Conservation (phyloP, 2,113 vertebrate genomes). For the Misgurnus anguillicaudatus region DNA sequence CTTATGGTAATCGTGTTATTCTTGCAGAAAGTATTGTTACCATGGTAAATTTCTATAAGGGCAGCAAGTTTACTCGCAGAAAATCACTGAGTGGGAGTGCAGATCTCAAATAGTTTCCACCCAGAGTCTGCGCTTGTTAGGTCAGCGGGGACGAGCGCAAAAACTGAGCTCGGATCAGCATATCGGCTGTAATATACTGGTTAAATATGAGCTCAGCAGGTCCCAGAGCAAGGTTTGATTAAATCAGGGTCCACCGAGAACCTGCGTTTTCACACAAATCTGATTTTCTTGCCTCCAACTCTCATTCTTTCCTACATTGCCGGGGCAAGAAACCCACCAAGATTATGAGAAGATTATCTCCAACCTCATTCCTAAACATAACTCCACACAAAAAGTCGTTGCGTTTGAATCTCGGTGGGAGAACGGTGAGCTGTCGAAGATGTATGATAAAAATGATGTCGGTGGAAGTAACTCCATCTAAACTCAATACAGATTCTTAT, state of each 20-base stretch:
- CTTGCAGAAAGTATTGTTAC: slow-evolving; percentile 2
- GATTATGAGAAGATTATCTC: slow-evolving; percentile 24
- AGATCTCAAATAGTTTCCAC: slow-evolving; percentile 32
- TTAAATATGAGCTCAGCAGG: slow-evolving; percentile 42
- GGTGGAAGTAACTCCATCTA: background rate
- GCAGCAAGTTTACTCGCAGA: background rate
- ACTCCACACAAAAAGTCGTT: slow-evolving; percentile 6
- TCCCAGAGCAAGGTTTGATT: slow-evolving; percentile 50
- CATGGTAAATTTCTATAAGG: slow-evolving; percentile 5
- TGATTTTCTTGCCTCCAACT: slow-evolving; percentile 50
- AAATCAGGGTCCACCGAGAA: slow-evolving; percentile 52
- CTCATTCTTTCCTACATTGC: slow-evolving; percentile 1
- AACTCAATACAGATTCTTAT: slow-evolving; percentile 8
- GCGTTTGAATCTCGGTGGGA: background rate
- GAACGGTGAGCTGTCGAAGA: background rate
- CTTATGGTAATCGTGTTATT: background rate
- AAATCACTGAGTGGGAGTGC: slow-evolving; percentile 37
- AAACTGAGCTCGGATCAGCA: slow-evolving; percentile 48
- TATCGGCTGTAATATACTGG: slow-evolving; percentile 33
- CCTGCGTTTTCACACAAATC: slow-evolving; percentile 55
- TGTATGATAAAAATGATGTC: slow-evolving; percentile 12
- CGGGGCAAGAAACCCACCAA: slow-evolving; percentile 7
- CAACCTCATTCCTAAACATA: slow-evolving; percentile 37
- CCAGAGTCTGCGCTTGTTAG: background rate
- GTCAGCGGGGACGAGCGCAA: slow-evolving; percentile 5